Evolutionary conservation across 2,113 vertebrate species (phyloP).

Genomic region (Aphyosemion australe): DNA sequence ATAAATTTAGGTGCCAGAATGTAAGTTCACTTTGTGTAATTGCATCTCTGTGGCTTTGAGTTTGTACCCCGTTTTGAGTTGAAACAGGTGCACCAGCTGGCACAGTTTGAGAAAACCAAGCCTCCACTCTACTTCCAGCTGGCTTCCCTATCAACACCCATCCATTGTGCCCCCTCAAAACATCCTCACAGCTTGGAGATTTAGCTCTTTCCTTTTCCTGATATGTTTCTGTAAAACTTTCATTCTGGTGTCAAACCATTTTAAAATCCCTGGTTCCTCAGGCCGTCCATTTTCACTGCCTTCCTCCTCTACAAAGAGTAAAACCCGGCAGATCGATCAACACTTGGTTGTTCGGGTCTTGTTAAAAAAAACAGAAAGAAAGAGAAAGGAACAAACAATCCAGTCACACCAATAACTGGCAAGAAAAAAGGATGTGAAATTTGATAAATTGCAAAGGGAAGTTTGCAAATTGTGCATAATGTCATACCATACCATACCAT

Average conservation of each 20-base stretch:
- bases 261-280: not conserved
- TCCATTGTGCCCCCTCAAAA: not conserved
- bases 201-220: conserved; percentile 24
- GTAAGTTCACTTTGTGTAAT: conserved; percentile 21
- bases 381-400: too few relatives aligned
- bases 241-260: conserved; percentile 25
- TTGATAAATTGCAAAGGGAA: too few relatives aligned
- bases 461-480: too few relatives aligned
- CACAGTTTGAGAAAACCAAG: conserved; percentile 23
- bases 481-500: too few relatives aligned
- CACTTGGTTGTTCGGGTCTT: not conserved
- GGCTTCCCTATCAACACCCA: conserved; percentile 26
- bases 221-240: conserved; percentile 7
- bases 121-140: conserved; percentile 45
- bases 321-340: not conserved
- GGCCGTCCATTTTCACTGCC: not conserved
- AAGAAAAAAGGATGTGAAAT: too few relatives aligned
- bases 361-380: too few relatives aligned
- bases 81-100: conserved; percentile 54
- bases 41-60: conserved; percentile 28
- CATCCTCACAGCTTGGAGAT: conserved; percentile 22
- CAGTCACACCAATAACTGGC: too few relatives aligned
- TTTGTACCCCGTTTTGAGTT: conserved; percentile 10
- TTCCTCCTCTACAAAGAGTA: not conserved
- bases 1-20: conserved; percentile 9